Base-by-base conservation (phyloP, 2,888 invertebrate genomes). In the Blera fallax region DNA sequence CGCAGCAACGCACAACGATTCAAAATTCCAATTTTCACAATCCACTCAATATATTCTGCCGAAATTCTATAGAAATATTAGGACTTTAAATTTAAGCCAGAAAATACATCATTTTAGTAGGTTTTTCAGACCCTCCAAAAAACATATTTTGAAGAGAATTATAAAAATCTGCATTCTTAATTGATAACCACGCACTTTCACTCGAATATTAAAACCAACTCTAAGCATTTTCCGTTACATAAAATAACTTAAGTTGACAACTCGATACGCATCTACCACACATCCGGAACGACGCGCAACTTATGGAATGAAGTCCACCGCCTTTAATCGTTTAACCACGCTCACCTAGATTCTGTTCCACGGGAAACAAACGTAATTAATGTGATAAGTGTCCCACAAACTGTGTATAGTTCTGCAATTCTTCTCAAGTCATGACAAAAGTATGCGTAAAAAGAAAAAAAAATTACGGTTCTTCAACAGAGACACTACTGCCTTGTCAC, bases 331-430 rank as follows among this genome's bases (percentile, higher is more conserved):
- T 50, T 60, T 72, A 72, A 72, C 81, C 67, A 65, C 65, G 45
- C 67, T 85, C 85, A 85, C 85, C 85, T 85, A 85, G 85, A 72
- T 81, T 81, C 65, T 52, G 65, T 77, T 81, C 81, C 67, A 73
- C 81, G 70, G 76, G 81, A 85, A 80, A 67, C 85, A 81, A 69
- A 77, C 81, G 80, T 70, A 85, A 74, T 58, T 56, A 74, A 74
- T 65, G 62, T 48, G 74, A 84, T 84, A 80, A 70, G 72, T 83
- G 83, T 79, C 67, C 83, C 78, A 83, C 72, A 83, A 84, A 79
- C n/a, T n/a, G n/a, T n/a, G 67, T 45, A 58, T 69, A 56, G 50
- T 54, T 79, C 74, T 80, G 79, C 84, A 70, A 84, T 65, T 80
- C 76, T 54, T 67, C 58, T 72, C 58, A 24, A 80, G 40, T 64